Percentiles rank a stretch among this genome's conserved stretches.
phyloP scores from a whole-genome alignment of 1,140 invertebrate genomes.

The Drosophila subpulchrella region DNA sequence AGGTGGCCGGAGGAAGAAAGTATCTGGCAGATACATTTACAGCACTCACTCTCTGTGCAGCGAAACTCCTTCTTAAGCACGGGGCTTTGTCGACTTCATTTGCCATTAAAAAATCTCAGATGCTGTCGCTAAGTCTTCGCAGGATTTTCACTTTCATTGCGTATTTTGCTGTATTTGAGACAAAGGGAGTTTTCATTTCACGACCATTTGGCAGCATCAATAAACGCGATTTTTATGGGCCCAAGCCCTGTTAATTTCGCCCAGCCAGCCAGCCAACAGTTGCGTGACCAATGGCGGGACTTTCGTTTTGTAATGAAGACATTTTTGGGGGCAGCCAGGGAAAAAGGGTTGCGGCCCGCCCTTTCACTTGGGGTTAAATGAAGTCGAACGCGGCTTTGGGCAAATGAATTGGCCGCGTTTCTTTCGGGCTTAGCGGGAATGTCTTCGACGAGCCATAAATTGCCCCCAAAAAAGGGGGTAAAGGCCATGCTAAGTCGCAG shows the following conservation, averaged over 20 bases:
- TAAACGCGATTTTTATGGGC: constrained; percentile 80
- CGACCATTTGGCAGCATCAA: constrained; percentile 74
- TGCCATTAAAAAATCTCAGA: constrained; percentile 47
- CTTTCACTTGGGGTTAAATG: constrained; percentile 61
- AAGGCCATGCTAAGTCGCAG: constrained; percentile 16
- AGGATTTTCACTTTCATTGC: constrained; percentile 53
- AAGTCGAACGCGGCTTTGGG: constrained; percentile 72
- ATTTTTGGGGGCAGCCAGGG: constrained; percentile 25
- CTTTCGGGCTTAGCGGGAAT: constrained; percentile 66
- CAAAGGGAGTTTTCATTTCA: constrained; percentile 53
- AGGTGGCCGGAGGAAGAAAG: constrained; percentile 13
- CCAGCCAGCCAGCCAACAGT: constrained; percentile 57
- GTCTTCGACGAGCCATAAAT: constrained; percentile 76
- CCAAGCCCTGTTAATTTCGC: constrained; percentile 63
- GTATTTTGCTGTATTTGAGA: not conserved
- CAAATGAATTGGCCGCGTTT: constrained; percentile 75
- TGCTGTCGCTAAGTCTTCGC: constrained; percentile 46
- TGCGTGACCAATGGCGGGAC: constrained; percentile 71
- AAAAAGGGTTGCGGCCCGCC: constrained; percentile 40
- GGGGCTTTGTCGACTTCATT: constrained; percentile 13
- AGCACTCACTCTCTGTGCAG: too few relatives aligned
- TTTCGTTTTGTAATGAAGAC: constrained; percentile 71
- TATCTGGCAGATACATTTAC: constrained; percentile 2
- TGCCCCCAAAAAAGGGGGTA: constrained; percentile 17
- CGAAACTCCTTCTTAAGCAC: constrained; percentile 26